Conservation (phyloP, 2,888 invertebrate genomes). For the Argyresthia goedartella region DNA sequence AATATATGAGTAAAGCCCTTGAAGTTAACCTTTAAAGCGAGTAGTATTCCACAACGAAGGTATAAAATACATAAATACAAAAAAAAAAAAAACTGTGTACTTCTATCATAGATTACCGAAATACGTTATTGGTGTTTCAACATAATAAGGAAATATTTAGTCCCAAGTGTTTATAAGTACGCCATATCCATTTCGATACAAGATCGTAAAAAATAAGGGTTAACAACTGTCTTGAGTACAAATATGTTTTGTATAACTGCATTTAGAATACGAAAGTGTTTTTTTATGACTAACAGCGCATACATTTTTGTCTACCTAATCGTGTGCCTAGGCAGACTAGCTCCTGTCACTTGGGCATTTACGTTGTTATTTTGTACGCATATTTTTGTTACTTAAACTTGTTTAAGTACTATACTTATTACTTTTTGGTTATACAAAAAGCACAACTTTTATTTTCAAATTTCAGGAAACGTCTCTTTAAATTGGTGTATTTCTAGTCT, state of each 20-base stretch:
- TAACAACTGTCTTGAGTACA: neutral
- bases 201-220: slow-evolving; percentile 2
- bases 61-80: slow-evolving; percentile 44
- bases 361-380: slow-evolving; percentile 31
- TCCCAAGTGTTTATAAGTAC: slow-evolving; percentile 19
- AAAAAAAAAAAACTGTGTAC: slow-evolving; percentile 56
- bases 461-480: slow-evolving; percentile 14
- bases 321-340: slow-evolving; percentile 43
- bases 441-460: neutral
- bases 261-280: neutral
- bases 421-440: neutral
- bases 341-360: slow-evolving; percentile 53
- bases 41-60: slow-evolving; percentile 61
- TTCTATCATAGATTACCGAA: slow-evolving; percentile 54
- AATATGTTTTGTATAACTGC: neutral
- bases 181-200: slow-evolving; percentile 50
- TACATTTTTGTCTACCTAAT: slow-evolving; percentile 38
- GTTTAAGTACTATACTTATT: neutral
- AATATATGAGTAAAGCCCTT: slow-evolving; percentile 37
- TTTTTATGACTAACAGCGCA: slow-evolving; percentile 43
- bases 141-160: slow-evolving; percentile 22
- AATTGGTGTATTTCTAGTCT: slow-evolving; percentile 66
- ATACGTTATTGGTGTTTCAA: slow-evolving; percentile 41
- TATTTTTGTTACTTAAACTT: neutral
- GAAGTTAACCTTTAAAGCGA: slow-evolving; percentile 35